phyloP scores from a whole-genome alignment of 1,140 invertebrate species.

The Saccostrea glomerata region DNA sequence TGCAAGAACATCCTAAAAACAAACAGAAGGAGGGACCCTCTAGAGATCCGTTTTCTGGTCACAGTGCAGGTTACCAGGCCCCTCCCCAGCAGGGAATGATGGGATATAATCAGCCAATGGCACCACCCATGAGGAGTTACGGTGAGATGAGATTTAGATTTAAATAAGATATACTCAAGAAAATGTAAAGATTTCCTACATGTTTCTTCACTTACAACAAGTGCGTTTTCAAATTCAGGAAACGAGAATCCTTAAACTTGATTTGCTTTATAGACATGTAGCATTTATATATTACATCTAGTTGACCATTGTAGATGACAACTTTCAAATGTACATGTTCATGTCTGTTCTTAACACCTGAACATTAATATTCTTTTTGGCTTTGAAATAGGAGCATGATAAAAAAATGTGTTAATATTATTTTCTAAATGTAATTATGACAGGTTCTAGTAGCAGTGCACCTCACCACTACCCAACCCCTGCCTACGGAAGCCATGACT shows the following conservation, averaged over 20 bases:
- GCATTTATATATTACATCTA: too few species aligned
- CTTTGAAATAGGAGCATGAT: too few species aligned
- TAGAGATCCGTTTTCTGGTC: slow-evolving; percentile 51
- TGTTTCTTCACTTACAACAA: too few species aligned
- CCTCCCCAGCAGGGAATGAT: slow-evolving; percentile 66
- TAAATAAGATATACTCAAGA: too few species aligned
- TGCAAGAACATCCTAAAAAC: slow-evolving; percentile 92
- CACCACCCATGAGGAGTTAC: slow-evolving; percentile 62
- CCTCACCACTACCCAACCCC: slow-evolving; percentile 5
- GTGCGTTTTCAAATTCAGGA: too few species aligned
- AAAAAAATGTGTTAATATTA: too few species aligned
- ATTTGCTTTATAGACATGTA: too few species aligned
- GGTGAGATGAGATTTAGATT: not conserved
- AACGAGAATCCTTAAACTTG: too few species aligned
- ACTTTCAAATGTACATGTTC: too few species aligned
- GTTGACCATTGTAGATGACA: too few species aligned
- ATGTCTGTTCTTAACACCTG: not conserved
- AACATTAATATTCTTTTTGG: too few species aligned
- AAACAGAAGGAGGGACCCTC: slow-evolving; percentile 51
- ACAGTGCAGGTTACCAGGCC: slow-evolving; percentile 50
- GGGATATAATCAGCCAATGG: slow-evolving; percentile 60
- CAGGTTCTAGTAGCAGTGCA: not conserved
- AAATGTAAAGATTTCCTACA: too few species aligned
- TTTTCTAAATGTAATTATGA: not conserved
- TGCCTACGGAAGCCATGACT: slow-evolving; percentile 16